Conservation (phyloP, 2,888 invertebrate genomes). For the Podabrus alpinus region DNA sequence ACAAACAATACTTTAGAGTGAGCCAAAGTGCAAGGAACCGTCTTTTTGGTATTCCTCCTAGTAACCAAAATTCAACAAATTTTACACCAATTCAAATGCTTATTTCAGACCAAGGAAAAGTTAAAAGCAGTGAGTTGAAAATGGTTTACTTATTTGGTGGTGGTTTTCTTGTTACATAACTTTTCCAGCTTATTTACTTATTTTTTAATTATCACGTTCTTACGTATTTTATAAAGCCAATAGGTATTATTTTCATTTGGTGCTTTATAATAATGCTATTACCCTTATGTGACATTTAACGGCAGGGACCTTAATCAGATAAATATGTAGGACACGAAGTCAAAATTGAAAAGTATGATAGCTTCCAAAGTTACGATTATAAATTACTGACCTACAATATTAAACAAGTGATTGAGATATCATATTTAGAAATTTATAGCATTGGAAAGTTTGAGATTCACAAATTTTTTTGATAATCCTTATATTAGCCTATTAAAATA, state of each 20-base stretch:
- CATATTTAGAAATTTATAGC: background rate
- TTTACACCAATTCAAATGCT: slow-evolving; percentile 76
- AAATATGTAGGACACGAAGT: background rate
- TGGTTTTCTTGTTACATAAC: background rate
- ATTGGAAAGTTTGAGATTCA: background rate
- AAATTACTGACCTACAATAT: background rate
- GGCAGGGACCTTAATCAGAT: background rate
- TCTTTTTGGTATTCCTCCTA: slow-evolving; percentile 61
- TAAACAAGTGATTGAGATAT: background rate
- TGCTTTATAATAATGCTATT: too few species aligned
- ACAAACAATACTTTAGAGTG: slow-evolving; percentile 78
- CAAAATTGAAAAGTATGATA: background rate
- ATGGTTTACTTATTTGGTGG: slow-evolving; percentile 1
- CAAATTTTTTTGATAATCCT: background rate
- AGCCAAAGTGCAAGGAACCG: slow-evolving; percentile 74
- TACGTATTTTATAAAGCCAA: too few species aligned
- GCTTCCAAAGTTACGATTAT: background rate
- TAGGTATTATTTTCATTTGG: too few species aligned
- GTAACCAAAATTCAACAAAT: slow-evolving; percentile 45
- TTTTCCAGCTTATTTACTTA: background rate
- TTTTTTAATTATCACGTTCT: too few species aligned
- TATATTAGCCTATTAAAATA: background rate
- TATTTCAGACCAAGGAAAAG: slow-evolving; percentile 76
- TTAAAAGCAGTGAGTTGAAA: slow-evolving; percentile 75
- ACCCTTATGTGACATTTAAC: background rate